phyloP scores from a whole-genome alignment of 2,888 invertebrate species.

The Fissipunctia ypsillon region DNA sequence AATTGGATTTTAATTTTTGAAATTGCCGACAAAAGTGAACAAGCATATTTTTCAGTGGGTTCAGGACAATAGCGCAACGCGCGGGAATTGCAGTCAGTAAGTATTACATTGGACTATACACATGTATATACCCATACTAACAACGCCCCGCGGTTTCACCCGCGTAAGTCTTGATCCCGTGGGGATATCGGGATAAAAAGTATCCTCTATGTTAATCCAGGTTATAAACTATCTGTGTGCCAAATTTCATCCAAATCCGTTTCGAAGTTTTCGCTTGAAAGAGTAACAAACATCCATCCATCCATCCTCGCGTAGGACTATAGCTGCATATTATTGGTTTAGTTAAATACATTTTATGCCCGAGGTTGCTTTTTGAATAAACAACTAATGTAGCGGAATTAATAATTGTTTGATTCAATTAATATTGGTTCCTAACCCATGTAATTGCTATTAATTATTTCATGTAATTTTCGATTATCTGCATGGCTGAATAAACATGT shows the following conservation, averaged over 20 bases:
- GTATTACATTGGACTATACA: neutral
- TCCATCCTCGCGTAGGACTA: no score
- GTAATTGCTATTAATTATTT: constrained; percentile 39
- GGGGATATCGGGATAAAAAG: no score
- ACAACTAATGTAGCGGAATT: neutral
- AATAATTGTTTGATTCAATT: constrained; percentile 23
- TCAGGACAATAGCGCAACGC: no score
- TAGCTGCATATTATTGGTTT: neutral
- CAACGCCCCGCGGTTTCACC: no score
- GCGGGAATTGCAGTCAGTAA: neutral
- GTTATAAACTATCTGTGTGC: no score
- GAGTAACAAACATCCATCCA: no score
- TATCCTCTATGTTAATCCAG: no score
- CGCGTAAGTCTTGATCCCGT: no score
- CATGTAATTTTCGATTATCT: constrained; percentile 37
- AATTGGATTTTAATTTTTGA: neutral
- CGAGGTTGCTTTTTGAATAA: neutral
- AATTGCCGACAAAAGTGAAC: neutral
- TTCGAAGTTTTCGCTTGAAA: no score
- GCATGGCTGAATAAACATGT: constrained; percentile 15
- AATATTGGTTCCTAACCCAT: neutral
- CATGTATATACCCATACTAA: no score
- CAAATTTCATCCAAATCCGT: no score
- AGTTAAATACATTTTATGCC: neutral
- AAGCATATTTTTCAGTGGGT: neutral